These are phyloP conservation scores for Enteromius unitaeniatus DNA, from an alignment of 2,797 vertebrate genomes.

Conservation along the genomic window DNA sequence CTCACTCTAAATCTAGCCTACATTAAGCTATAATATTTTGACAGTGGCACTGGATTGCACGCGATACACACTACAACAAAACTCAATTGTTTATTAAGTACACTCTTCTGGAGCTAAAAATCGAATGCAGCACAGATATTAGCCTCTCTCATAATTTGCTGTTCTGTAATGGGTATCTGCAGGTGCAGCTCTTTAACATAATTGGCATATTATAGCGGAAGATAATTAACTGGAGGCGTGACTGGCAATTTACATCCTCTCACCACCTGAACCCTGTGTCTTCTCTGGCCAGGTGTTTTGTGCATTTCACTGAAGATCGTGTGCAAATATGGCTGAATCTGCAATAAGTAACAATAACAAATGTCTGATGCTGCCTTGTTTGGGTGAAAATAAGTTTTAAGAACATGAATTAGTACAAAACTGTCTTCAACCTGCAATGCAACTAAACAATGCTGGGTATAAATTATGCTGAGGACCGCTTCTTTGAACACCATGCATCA, in stretches of 20 bases:
- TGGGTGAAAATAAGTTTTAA: neutral
- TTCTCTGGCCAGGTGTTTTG: conserved; percentile 17
- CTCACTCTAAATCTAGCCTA: neutral
- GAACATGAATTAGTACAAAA: neutral
- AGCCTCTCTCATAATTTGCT: neutral
- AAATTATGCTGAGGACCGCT: neutral
- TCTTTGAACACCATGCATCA: neutral
- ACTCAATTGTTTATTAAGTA: neutral
- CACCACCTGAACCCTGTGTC: conserved; percentile 20
- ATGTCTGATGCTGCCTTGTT: neutral
- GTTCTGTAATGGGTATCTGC: conserved; percentile 30
- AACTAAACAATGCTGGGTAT: neutral
- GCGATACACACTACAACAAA: neutral
- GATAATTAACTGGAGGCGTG: conserved; percentile 31
- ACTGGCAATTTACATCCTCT: conserved; percentile 16
- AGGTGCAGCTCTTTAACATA: conserved; percentile 38
- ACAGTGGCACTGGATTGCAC: neutral
- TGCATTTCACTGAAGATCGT: neutral
- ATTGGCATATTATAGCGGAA: conserved; percentile 23
- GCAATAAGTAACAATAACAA: neutral
- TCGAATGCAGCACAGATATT: neutral
- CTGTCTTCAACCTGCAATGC: neutral
- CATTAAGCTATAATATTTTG: neutral
- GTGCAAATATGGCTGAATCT: neutral
- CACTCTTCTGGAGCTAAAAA: neutral